Conservation (phyloP, 2,888 invertebrate species). For the Tipula confusa region DNA sequence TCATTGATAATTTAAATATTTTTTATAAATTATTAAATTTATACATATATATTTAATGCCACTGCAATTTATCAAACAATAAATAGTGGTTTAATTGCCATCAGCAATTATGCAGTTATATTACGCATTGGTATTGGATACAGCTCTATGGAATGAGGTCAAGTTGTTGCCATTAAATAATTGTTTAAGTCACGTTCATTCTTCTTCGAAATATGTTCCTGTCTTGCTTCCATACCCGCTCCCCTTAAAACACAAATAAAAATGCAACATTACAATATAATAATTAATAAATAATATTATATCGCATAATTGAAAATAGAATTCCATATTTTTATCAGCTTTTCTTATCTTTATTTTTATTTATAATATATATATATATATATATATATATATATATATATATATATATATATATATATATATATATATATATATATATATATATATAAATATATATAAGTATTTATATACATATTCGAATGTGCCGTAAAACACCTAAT, state of each 20-base stretch:
- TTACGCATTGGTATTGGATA: conserved; percentile 27
- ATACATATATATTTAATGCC: background rate
- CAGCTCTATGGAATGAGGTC: conserved; percentile 44
- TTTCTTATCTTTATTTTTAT: no score
- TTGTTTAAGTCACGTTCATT: conserved; percentile 49
- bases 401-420: background rate
- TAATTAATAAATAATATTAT: background rate
- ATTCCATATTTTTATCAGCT: no score
- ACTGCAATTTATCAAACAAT: background rate
- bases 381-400: background rate
- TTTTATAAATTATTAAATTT: conserved; percentile 37
- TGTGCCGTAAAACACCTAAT: no score
- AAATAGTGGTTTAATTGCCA: background rate
- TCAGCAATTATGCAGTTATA: background rate
- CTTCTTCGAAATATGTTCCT: conserved; percentile 43
- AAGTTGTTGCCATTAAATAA: conserved; percentile 51
- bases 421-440: background rate
- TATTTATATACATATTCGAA: no score
- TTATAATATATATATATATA: background rate
- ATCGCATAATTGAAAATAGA: background rate
- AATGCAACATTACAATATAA: background rate
- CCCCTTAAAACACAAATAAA: conserved; percentile 42
- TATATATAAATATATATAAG: no score
- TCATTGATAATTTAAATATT: conserved; percentile 36
- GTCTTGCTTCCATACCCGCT: conserved; percentile 52